Evolutionary conservation across 1,140 invertebrate genomes (phyloP), one percentile per base, ranked within the genome.

Genomic region (Heliconius hermathena): DNA sequence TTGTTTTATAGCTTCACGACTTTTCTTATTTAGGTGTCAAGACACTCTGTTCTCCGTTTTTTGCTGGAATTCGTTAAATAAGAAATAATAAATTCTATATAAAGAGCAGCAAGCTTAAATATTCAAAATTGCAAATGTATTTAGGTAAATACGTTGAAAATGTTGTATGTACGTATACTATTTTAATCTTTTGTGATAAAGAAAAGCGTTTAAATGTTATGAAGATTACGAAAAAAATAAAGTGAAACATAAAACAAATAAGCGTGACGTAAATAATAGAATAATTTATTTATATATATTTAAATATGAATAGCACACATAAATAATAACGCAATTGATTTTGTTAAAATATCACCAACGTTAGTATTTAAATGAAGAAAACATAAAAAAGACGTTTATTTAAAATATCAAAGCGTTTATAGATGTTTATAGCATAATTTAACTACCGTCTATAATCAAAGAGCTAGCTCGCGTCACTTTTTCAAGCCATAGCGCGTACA

Each of bases 381-480:
- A 66, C 3, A 29, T 26, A 66, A 66, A 66, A 66, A 29, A 29
- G 13, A 16, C 26, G 3, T 66, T 66, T 29, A 66, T 66, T 66
- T 60, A 8, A 60, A 22, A 60, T 60, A 60, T 60, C 22, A 60
- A 57, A 60, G n/a, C n/a, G 8, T 26, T 3, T 60, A 22, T 22
- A 57, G 57, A 60, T 60, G 26, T 66, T 66, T 66, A 66, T 66
- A 1, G 26, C 60, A 66, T 66, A 66, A 66, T 66, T 66, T 66
- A 66, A 66, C 60, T 66, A 66, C 60, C 26, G 26, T 41, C 6
- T 38, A 75, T 60, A 75, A 4, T 74, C 41, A 74, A 73, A 73
- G 72, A 57, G 73, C 49, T 20, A 16, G 54, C 60, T 26, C 26
- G 74, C 54, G 73, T 66, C 54, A 22, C 11, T 60, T 75, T 74